Conservation (phyloP, 2,113 vertebrate species). For the Toxotes jaculatrix region DNA sequence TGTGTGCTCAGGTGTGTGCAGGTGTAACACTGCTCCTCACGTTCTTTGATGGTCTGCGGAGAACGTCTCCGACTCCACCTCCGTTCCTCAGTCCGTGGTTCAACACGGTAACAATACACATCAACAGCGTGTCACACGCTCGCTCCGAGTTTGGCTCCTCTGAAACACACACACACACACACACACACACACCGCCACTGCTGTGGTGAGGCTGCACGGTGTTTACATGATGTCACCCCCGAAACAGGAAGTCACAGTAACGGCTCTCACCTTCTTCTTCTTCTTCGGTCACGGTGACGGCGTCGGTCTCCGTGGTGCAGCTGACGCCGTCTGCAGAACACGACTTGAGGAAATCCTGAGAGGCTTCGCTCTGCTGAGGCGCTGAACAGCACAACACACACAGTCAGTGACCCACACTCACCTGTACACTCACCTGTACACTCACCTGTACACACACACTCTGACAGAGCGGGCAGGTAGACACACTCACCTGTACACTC, state of each 20-base stretch:
- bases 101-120: slow-evolving; percentile 96
- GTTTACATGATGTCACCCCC: too few species aligned
- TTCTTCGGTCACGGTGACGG: not conserved
- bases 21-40: slow-evolving; percentile 74
- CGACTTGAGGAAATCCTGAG: slow-evolving; percentile 84
- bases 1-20: too few species aligned
- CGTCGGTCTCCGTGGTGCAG: slow-evolving; percentile 78
- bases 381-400: too few species aligned
- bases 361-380: slow-evolving; percentile 61
- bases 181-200: slow-evolving; percentile 1
- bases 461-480: too few species aligned
- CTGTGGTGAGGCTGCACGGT: not conserved
- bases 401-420: too few species aligned
- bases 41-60: slow-evolving; percentile 95
- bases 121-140: slow-evolving; percentile 94
- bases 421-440: too few species aligned
- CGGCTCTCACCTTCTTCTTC: slow-evolving; percentile 62
- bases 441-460: too few species aligned
- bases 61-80: slow-evolving; percentile 95
- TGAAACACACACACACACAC: slow-evolving; percentile 51
- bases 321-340: slow-evolving; percentile 88
- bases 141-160: slow-evolving; percentile 86
- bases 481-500: too few species aligned
- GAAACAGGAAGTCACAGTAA: too few species aligned
- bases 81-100: slow-evolving; percentile 97